A percentile compares a stretch with the other conserved stretches of the same genome.
Conservation (phyloP, 2,113 vertebrate genomes). For the Rhinichthys klamathensis region DNA sequence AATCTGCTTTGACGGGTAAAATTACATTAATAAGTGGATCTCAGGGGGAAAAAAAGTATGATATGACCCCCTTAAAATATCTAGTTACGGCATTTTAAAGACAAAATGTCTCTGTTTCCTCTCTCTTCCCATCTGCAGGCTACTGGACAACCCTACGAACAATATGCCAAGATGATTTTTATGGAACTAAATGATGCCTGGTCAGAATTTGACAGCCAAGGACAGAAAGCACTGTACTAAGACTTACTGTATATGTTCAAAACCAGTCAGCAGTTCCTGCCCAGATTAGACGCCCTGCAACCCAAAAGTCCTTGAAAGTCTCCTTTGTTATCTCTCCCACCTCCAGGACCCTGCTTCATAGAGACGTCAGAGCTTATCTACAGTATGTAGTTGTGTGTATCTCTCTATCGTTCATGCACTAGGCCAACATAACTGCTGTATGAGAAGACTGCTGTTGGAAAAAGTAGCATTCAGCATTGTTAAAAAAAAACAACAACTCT, state of each 20-base stretch:
- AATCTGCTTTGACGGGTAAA: no score
- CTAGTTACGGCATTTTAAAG: background rate
- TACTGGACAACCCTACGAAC: slow-evolving; percentile 97
- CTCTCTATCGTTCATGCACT: slow-evolving; percentile 14
- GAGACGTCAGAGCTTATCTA: slow-evolving; percentile 65
- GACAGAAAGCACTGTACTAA: slow-evolving; percentile 97
- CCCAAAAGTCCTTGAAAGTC: slow-evolving; percentile 33
- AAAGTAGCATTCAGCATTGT: slow-evolving; percentile 15
- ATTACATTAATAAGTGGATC: no score
- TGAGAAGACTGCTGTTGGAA: slow-evolving; percentile 8
- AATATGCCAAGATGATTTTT: slow-evolving; percentile 99
- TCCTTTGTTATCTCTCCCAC: background rate
- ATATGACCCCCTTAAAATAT: background rate
- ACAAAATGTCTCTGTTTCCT: no score
- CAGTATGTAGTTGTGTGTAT: slow-evolving; percentile 30
- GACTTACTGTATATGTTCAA: slow-evolving; percentile 43
- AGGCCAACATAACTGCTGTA: slow-evolving; percentile 25
- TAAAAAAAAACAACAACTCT: background rate
- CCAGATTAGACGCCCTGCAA: slow-evolving; percentile 35
- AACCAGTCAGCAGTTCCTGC: slow-evolving; percentile 51
- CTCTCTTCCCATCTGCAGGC: slow-evolving; percentile 76
- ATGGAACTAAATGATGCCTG: slow-evolving; percentile 99
- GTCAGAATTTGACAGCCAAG: slow-evolving; percentile 99
- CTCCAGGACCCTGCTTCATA: slow-evolving; percentile 55
- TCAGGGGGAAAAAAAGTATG: background rate